Percentiles rank a stretch among this genome's conserved stretches.
Evolutionary conservation across 2,113 vertebrate genomes (phyloP).

Genomic region (Phylloscopus trochiloides): DNA sequence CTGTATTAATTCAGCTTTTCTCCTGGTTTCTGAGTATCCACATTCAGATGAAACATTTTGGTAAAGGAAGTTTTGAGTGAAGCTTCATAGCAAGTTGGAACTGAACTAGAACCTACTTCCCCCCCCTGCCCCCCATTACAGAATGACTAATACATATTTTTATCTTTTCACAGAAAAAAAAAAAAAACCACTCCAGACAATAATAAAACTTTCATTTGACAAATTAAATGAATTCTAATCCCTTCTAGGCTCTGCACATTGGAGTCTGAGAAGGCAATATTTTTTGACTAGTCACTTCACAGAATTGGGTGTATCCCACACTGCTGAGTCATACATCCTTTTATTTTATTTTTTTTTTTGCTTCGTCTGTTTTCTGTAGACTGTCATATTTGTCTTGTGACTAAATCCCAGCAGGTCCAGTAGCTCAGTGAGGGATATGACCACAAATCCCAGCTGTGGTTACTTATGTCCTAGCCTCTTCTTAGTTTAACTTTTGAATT

Average conservation of each 20-base stretch:
- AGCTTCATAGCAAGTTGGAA: not conserved
- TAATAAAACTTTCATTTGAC: not conserved
- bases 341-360: not conserved
- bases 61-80: not conserved
- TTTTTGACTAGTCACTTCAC: not conserved
- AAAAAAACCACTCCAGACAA: not conserved
- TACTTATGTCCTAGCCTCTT: not conserved
- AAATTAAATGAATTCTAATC: not conserved
- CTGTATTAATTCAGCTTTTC: not conserved
- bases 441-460: not conserved
- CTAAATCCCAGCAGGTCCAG: not conserved
- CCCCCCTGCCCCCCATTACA: not conserved
- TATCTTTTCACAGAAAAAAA: not conserved
- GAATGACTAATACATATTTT: not conserved
- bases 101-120: accelerated
- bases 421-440: not conserved
- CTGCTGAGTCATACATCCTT: not conserved
- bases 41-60: not conserved
- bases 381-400: not conserved
- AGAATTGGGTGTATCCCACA: not conserved
- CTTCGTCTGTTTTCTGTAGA: not conserved
- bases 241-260: not conserved
- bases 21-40: not conserved
- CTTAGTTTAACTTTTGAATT: not conserved
- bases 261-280: not conserved